Percentiles rank a stretch among this genome's conserved stretches.
Conservation (phyloP, 2,113 vertebrate species). For the Leuciscus idus region DNA sequence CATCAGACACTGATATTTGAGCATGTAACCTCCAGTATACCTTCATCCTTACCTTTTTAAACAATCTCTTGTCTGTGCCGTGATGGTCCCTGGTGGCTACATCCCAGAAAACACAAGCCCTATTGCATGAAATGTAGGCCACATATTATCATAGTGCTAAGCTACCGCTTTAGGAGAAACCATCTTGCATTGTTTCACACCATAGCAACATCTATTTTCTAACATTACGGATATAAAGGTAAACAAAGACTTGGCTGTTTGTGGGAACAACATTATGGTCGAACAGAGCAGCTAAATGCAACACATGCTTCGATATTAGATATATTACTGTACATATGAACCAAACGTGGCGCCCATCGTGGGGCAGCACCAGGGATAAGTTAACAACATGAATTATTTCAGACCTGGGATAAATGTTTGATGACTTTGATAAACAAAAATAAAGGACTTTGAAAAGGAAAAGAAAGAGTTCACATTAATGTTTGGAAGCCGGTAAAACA, state of each 20-base stretch:
- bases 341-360: slow-evolving; percentile 19
- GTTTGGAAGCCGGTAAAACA: neutral
- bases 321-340: slow-evolving; percentile 52
- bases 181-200: slow-evolving; percentile 48
- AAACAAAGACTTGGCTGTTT: slow-evolving; percentile 45
- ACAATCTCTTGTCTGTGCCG: slow-evolving; percentile 36
- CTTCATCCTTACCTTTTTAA: slow-evolving; percentile 17
- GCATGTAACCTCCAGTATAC: slow-evolving; percentile 14
- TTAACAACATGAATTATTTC: slow-evolving; percentile 28
- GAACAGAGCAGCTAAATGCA: slow-evolving; percentile 66
- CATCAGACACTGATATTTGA: slow-evolving; percentile 30
- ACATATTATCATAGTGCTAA: slow-evolving; percentile 66
- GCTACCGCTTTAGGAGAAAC: slow-evolving; percentile 63
- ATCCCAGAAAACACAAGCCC: slow-evolving; percentile 61
- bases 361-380: slow-evolving; percentile 39
- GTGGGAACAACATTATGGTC: slow-evolving; percentile 24
- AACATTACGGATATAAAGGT: slow-evolving; percentile 47
- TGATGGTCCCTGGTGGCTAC: slow-evolving; percentile 39
- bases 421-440: neutral
- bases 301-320: slow-evolving; percentile 63
- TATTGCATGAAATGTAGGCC: slow-evolving; percentile 72
- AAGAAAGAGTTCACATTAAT: neutral
- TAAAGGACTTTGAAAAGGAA: slow-evolving; percentile 6
- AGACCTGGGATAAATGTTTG: slow-evolving; percentile 52
- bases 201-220: slow-evolving; percentile 47